A percentile compares a stretch with the other conserved stretches of the same genome.
phyloP scores from a whole-genome alignment of 2,888 invertebrate genomes.

The Tipula unca region DNA sequence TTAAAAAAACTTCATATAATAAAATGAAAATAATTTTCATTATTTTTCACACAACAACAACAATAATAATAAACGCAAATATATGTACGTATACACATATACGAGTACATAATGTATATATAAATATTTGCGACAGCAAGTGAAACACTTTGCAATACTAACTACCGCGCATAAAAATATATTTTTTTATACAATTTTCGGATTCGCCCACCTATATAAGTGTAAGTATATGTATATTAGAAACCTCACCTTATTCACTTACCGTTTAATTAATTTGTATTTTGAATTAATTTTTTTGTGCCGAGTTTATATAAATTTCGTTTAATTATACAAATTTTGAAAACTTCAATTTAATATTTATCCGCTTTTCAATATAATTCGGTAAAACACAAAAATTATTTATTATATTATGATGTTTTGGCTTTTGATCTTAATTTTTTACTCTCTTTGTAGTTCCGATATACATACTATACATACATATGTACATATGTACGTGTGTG shows the following conservation, averaged over 20 bases:
- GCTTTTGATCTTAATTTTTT: background rate
- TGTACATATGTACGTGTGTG: background rate
- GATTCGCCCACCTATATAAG: background rate
- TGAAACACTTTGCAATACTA: background rate
- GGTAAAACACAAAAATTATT: background rate
- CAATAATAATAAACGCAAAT: background rate
- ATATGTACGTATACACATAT: background rate
- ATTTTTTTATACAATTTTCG: background rate
- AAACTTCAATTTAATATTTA: background rate
- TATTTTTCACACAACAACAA: background rate
- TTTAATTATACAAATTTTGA: background rate
- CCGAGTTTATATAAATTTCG: background rate
- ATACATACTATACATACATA: background rate
- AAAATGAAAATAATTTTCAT: background rate
- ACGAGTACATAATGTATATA: background rate
- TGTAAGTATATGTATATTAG: too few species aligned
- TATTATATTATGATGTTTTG: background rate
- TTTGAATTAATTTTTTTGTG: background rate
- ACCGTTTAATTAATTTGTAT: background rate
- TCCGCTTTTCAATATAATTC: background rate
- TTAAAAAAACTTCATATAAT: background rate
- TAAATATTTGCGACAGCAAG: background rate
- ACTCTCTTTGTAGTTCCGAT: background rate
- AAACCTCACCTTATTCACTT: background rate
- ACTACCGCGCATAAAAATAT: background rate